Evolutionary conservation across 2,888 invertebrate species (phyloP), one percentile per base, ranked within the genome.

Genomic region (Pelosia muscerda): DNA sequence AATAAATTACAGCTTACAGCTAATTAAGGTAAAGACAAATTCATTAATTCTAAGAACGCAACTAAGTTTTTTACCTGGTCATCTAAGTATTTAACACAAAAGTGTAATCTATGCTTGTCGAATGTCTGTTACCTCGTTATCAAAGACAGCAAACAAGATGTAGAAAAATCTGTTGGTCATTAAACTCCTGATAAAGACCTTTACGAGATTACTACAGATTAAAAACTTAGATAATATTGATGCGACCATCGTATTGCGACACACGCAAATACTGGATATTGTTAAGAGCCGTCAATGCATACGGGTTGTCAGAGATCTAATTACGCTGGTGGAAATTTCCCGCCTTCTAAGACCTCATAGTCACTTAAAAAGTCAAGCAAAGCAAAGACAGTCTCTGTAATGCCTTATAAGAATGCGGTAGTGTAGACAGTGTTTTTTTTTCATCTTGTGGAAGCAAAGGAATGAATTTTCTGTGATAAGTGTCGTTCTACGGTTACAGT

Each of bases 181-280:
- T 84, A 86, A 63, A 79, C 81, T 65, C 78, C 84, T 86, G 90
- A 91, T 91, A 89, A 85, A 83, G 79, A 78, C 78, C 69, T 81
- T 75, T 76, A 74, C 73, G 76, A 84, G 91, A 90, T 92, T 91
- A 92, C 71, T 80, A 75, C 66, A 83, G 92, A 89, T 92, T 90
- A 87, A 78, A 86, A 81, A 70, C 59, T 31, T 66, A 72, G 81
- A 81, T 81, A 81, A 78, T 79, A 68, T 75, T 70, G 70, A 75
- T 65, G 72, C 70, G 69, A 71, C 86, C 84, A 83, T 74, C 66
- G 26, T 76, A 72, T 66, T 71, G 68, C 71, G 78, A 62, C 80
- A 64, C 73, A 68, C 65, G 64, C 62, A 65, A 71, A 77, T 77
- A 68, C 65, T 68, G 34, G 69, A 64, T 67, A 60, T 59, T 57